A percentile compares a stretch with the other conserved stretches of the same genome.
Evolutionary conservation across 1,140 invertebrate genomes (phyloP).

Genomic region (Arctopsyche grandis): DNA sequence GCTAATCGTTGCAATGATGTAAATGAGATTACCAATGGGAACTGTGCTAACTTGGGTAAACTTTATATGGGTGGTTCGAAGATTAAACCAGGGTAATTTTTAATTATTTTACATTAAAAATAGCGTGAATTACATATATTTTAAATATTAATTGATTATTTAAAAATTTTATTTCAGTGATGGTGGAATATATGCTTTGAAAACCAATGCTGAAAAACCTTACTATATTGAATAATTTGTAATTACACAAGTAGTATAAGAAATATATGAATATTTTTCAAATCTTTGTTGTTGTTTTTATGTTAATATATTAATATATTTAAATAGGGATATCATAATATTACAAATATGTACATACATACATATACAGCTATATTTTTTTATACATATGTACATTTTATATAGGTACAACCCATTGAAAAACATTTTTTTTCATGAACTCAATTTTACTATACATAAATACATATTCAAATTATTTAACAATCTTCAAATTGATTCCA

Average conservation of each 20-base stretch:
- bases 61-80: slow-evolving; percentile 41
- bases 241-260: no score
- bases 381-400: no score
- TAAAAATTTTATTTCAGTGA: slow-evolving; percentile 15
- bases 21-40: slow-evolving; percentile 25
- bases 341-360: background rate
- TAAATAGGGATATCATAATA: no score
- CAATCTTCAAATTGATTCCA: no score
- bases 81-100: slow-evolving; percentile 20
- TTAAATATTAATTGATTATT: background rate
- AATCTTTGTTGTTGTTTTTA: no score
- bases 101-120: background rate
- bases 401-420: background rate
- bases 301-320: no score
- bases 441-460: no score
- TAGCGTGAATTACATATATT: background rate
- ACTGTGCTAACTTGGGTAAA: slow-evolving; percentile 38
- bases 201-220: slow-evolving; percentile 30
- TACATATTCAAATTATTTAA: no score
- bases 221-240: slow-evolving; percentile 9
- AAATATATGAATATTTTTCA: no score
- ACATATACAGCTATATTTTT: no score
- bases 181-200: slow-evolving; percentile 2
- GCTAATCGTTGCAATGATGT: slow-evolving; percentile 32
- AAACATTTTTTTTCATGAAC: background rate